These are phyloP conservation scores for Agelas oroides DNA, from an alignment of 37 sponge, comb jelly and placozoan species.

Conservation along the genomic window DNA sequence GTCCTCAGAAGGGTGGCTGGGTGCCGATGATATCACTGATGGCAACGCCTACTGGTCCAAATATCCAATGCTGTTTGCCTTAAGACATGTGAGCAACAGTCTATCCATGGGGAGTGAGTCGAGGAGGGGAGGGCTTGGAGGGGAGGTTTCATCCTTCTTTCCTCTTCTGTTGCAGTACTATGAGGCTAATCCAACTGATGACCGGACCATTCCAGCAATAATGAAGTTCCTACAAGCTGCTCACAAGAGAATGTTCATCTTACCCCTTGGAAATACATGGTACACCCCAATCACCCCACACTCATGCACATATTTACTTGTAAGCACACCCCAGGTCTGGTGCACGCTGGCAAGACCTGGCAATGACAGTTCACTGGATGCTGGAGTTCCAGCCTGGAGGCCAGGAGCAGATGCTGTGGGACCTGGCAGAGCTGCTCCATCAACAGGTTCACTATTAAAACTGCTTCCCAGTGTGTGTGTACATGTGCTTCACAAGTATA, in stretches of 20 bases:
- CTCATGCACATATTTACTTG: background rate
- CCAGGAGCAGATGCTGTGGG: slow-evolving; percentile 84
- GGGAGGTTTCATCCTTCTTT: background rate
- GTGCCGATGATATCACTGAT: slow-evolving; percentile 60
- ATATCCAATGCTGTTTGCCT: slow-evolving; percentile 60
- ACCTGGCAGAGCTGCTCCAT: slow-evolving; percentile 73
- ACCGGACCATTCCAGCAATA: slow-evolving; percentile 68
- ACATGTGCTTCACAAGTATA: background rate
- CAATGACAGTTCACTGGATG: slow-evolving; percentile 74
- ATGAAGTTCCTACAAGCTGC: slow-evolving; percentile 60
- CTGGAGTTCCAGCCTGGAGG: slow-evolving; percentile 56
- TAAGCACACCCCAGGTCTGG: slow-evolving; percentile 35
- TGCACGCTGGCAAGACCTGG: slow-evolving; percentile 77
- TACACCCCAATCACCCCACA: background rate
- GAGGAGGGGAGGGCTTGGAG: background rate
- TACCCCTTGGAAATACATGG: slow-evolving; percentile 53
- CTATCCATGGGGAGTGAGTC: too few species aligned
- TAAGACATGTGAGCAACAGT: slow-evolving; percentile 30
- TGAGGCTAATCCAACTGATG: slow-evolving; percentile 61
- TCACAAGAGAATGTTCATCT: slow-evolving; percentile 58
- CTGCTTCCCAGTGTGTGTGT: background rate
- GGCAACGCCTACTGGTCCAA: slow-evolving; percentile 82
- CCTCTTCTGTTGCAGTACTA: slow-evolving; percentile 53
- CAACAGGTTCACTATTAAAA: slow-evolving; percentile 65
- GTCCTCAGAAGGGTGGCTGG: slow-evolving; percentile 71